A percentile compares a stretch with the other conserved stretches of the same genome.
Evolutionary conservation across 2,797 vertebrate genomes (phyloP).

Genomic region (Antrozous pallidus): DNA sequence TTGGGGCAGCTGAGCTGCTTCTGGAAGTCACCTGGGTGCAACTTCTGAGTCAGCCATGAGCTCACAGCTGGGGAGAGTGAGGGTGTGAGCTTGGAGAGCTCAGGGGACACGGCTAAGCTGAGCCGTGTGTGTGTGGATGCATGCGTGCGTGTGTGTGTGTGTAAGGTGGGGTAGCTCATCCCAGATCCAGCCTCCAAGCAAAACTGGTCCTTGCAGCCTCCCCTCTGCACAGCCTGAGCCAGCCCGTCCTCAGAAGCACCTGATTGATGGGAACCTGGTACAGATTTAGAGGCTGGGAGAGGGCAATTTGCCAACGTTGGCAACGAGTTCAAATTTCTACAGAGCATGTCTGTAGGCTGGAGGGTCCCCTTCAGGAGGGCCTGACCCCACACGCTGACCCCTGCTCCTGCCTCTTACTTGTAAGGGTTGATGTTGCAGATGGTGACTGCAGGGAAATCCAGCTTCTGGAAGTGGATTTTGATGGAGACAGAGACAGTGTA

Average conservation of each 20-base stretch:
- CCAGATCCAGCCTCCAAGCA: not conserved
- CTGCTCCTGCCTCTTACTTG: constrained; percentile 79
- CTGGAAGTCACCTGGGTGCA: constrained; percentile 37
- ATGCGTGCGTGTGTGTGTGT: not conserved
- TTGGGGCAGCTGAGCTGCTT: not conserved
- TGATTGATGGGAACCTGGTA: not conserved
- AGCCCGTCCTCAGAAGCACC: not conserved
- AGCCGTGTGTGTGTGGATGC: not conserved
- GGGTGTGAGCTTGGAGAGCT: not conserved
- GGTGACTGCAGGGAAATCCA: constrained; percentile 86
- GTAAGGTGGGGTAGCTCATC: not conserved
- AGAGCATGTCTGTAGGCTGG: not conserved
- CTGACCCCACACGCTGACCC: rapidly evolving
- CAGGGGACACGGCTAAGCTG: not conserved
- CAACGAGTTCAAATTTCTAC: not conserved
- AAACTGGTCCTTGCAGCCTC: not conserved
- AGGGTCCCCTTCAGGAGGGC: not conserved
- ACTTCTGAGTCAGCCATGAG: constrained; percentile 48
- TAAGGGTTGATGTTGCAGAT: constrained; percentile 89
- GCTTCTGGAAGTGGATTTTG: constrained; percentile 85
- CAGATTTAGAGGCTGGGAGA: not conserved
- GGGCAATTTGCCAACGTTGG: not conserved
- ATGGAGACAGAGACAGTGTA: constrained; percentile 85
- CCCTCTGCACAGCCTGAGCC: not conserved
- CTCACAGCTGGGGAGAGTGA: not conserved